Percentiles rank a stretch among this genome's conserved stretches.
phyloP scores from a whole-genome alignment of 2,797 vertebrate genomes.

The Xenentodon cancila region DNA sequence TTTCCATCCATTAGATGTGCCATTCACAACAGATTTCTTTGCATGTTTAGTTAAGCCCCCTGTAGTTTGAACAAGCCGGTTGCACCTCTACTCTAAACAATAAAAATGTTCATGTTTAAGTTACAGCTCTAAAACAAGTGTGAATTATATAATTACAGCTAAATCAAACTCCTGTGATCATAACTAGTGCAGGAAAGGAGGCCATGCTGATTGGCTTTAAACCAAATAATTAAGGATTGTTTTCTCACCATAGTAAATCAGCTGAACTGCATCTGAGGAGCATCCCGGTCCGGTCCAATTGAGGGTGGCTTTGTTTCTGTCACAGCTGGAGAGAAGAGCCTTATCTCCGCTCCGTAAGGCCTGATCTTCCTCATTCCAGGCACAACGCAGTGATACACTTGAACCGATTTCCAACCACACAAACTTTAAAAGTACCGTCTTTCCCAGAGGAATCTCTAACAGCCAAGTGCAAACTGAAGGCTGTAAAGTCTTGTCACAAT shows the following conservation, averaged over 20 bases:
- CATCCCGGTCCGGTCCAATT: constrained; percentile 56
- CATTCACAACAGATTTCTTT: constrained; percentile 30
- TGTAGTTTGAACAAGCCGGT: constrained; percentile 1
- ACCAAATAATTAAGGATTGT: constrained; percentile 16
- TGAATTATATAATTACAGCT: constrained; percentile 20
- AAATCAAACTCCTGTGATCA: constrained; percentile 43
- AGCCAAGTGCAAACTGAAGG: constrained; percentile 62
- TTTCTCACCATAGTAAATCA: constrained; percentile 70
- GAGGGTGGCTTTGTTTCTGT: constrained; percentile 56
- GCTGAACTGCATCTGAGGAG: constrained; percentile 40
- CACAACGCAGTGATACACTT: constrained; percentile 50
- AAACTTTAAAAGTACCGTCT: constrained; percentile 43
- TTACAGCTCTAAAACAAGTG: constrained; percentile 2
- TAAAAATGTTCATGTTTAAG: neutral
- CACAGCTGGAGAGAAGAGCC: constrained; percentile 48
- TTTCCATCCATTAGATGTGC: constrained; percentile 48
- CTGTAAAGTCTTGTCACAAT: neutral
- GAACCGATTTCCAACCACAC: constrained; percentile 39
- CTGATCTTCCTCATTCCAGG: constrained; percentile 3
- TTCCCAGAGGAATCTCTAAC: constrained; percentile 46
- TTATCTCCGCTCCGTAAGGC: constrained; percentile 21
- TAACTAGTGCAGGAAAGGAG: constrained; percentile 1
- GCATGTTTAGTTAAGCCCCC: constrained; percentile 7
- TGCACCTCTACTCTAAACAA: constrained; percentile 2
- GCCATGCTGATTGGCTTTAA: constrained; percentile 16